Base-by-base conservation (phyloP, 2,888 invertebrate species). In the Rhynchonema sp. region DNA sequence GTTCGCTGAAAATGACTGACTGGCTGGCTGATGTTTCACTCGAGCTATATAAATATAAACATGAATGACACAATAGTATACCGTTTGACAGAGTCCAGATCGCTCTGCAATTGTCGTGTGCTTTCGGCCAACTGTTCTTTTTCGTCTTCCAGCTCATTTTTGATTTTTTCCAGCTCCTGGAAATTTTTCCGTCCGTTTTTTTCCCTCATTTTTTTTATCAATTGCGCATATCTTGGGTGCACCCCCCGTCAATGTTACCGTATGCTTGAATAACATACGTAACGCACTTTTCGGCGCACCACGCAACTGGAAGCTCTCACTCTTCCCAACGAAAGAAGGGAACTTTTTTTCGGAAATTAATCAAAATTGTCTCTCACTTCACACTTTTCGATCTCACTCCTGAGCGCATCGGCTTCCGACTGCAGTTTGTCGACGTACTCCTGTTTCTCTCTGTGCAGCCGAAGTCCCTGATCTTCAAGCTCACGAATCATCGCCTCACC, bases 121-220 rank as follows among this genome's bases (percentile, higher is more conserved):
- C 74, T 73, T 25, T 68, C 62, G 60, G 76, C 75, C 65, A 77
- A 65, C 61, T 74, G 75, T 27, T 67, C 66, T 61, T 75, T 72
- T 61, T 77, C 77, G 52, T 71, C 71, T 64, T 76, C 76, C 57
- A 77, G 66, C 65, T 75, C 76, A 27, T 69, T 68, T 61, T 75
- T 75, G 29, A 75, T 62, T 55, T 66, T 69, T 59, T 73, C 74
- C 57, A 77, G 65, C 60, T 75, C 66, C 68, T 67, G 46, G n/a
- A n/a, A n/a, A n/a, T n/a, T n/a, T n/a, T n/a, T n/a, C n/a, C n/a
- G n/a, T n/a, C n/a, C n/a, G n/a, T n/a, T n/a, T n/a, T n/a, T 56
- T 56, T 13, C 17, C 17, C 17, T 13, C 38, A 38, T 17, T 17
- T 38, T 38, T 38, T 38, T 17, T 17, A 17, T 17, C 9, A 13